A percentile compares a stretch with the other conserved stretches of the same genome.
Conservation (phyloP, 2,888 invertebrate species). For the Schizotus pectinicornis region DNA sequence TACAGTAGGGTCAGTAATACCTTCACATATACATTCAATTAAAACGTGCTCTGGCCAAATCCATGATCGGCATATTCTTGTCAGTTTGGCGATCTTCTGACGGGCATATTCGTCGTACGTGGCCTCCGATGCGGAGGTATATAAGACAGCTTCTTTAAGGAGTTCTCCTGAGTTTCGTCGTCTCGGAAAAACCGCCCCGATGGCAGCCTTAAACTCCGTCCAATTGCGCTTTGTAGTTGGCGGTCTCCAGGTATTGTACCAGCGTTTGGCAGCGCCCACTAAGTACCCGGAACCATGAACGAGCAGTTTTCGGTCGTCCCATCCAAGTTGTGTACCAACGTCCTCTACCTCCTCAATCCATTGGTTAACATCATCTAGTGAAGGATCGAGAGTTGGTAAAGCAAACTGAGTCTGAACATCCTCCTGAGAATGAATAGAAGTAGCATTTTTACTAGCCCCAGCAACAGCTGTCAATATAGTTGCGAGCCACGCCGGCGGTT, state of each 20-base stretch:
- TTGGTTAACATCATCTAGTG: neutral
- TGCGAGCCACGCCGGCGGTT: constrained; percentile 4
- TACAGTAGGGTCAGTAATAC: neutral
- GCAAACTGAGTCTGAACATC: neutral
- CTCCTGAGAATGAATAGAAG: neutral
- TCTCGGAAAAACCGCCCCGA: neutral
- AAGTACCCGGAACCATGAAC: constrained; percentile 2
- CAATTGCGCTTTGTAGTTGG: constrained; percentile 1
- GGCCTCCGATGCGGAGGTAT: neutral
- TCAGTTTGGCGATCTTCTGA: constrained; percentile 2
- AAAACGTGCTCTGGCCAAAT: constrained; percentile 3
- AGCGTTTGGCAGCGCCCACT: neutral
- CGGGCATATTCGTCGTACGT: constrained; percentile 8
- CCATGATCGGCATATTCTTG: neutral
- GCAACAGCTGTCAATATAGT: neutral
- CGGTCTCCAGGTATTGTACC: constrained; percentile 8
- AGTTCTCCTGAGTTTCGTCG: constrained; percentile 1
- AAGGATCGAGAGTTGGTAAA: constrained; percentile 1
- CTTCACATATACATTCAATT: constrained; percentile 2
- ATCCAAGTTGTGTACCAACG: neutral
- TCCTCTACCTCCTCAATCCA: constrained; percentile 3
- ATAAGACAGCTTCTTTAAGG: constrained; percentile 3
- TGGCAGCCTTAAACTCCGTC: constrained; percentile 1
- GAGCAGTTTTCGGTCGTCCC: neutral
- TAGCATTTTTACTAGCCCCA: neutral